Conservation (phyloP, 2,113 vertebrate genomes). For the Tauraco erythrolophus region DNA sequence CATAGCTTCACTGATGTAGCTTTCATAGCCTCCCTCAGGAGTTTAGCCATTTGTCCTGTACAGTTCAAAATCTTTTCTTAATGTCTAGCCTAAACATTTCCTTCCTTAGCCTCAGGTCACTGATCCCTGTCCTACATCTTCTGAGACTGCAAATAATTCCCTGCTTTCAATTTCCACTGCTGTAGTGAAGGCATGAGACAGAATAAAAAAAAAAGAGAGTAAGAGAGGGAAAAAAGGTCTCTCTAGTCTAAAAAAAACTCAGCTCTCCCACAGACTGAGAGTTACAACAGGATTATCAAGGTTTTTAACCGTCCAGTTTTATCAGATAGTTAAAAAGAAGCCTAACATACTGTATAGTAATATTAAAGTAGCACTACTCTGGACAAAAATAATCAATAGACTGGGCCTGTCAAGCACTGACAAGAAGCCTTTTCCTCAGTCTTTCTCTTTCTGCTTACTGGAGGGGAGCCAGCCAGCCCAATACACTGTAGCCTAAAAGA, state of each 20-base stretch:
- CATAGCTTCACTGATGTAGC: background rate
- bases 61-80: slow-evolving; percentile 20
- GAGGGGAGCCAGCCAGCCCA: background rate
- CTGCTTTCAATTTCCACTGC: background rate
- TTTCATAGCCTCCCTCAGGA: slow-evolving; percentile 20
- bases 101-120: slow-evolving; percentile 27
- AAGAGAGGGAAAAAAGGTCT: background rate
- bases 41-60: background rate
- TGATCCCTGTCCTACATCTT: slow-evolving; percentile 41
- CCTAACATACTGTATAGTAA: background rate
- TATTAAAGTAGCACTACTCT: background rate
- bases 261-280: background rate
- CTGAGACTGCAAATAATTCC: slow-evolving; percentile 16
- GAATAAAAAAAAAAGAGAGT: background rate
- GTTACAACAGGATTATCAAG: background rate
- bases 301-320: background rate
- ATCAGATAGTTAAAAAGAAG: background rate
- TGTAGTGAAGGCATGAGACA: background rate
- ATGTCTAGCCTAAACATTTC: slow-evolving; percentile 56
- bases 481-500: background rate
- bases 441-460: background rate
- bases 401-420: background rate
- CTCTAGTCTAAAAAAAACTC: background rate
- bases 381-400: background rate
- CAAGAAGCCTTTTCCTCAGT: background rate